These are phyloP conservation scores for Melipona beecheii DNA, from an alignment of 2,888 invertebrate genomes.

Conservation along the genomic window DNA sequence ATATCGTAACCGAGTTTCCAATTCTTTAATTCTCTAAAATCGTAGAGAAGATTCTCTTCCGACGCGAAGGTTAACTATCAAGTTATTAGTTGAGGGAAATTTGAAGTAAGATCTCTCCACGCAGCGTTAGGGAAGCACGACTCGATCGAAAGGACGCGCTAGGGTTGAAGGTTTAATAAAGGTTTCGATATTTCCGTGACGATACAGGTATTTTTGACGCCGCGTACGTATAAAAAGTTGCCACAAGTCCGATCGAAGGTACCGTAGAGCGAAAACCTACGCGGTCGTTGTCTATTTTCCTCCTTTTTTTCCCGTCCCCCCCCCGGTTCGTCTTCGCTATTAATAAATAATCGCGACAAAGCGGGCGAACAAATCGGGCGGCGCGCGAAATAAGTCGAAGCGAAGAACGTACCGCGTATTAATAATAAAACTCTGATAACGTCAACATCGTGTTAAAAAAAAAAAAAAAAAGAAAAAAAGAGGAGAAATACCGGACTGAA, in stretches of 20 bases:
- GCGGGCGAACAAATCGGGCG: slow-evolving; percentile 4
- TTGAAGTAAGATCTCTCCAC: too few relatives aligned
- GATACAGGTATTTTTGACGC: background rate
- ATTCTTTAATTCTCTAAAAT: too few relatives aligned
- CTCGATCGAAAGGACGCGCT: background rate
- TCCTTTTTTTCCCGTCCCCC: background rate
- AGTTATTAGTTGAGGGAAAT: too few relatives aligned
- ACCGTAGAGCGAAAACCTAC: too few relatives aligned
- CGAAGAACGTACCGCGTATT: slow-evolving; percentile 53
- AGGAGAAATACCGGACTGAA: slow-evolving; percentile 37
- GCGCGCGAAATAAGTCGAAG: slow-evolving; percentile 17
- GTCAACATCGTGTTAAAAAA: slow-evolving; percentile 52
- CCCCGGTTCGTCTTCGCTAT: slow-evolving; percentile 21
- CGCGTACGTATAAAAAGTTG: background rate
- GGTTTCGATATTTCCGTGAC: background rate
- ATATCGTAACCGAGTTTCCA: too few relatives aligned
- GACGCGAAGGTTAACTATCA: too few relatives aligned
- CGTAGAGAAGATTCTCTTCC: too few relatives aligned
- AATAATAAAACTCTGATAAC: slow-evolving; percentile 63
- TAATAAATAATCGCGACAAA: slow-evolving; percentile 40
- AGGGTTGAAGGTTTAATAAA: background rate
- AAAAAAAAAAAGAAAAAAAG: slow-evolving; percentile 21
- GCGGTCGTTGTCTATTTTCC: slow-evolving; percentile 5
- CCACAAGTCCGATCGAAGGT: slow-evolving; percentile 1
- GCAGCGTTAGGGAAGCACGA: background rate